Evolutionary conservation across 2,888 invertebrate species (phyloP).

Genomic region (Antitype chi): DNA sequence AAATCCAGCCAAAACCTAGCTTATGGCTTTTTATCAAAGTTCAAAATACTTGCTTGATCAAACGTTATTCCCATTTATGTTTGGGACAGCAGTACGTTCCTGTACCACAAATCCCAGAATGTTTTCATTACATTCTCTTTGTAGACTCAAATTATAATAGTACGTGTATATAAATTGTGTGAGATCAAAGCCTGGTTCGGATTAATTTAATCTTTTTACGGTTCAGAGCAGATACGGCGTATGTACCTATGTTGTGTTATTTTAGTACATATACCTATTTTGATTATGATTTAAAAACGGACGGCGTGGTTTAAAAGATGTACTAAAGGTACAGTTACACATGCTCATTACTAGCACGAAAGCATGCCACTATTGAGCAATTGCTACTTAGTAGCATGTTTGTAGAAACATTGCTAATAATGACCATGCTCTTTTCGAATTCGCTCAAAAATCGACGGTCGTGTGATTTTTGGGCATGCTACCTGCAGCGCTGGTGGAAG

Average conservation of each 20-base stretch:
- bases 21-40: conserved; percentile 27
- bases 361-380: no score
- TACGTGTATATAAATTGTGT: conserved; percentile 61
- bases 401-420: no score
- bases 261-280: conserved; percentile 42
- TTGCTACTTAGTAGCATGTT: no score
- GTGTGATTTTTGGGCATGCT: no score
- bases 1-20: conserved; percentile 19
- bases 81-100: conserved; percentile 49
- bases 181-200: conserved; percentile 68
- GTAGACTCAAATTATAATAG: conserved; percentile 66
- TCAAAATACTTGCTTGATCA: conserved; percentile 47
- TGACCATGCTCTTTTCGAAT: no score
- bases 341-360: no score
- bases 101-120: conserved; percentile 42
- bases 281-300: conserved; percentile 17
- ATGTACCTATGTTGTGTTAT: conserved; percentile 27
- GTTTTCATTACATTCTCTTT: conserved; percentile 62
- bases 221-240: conserved; percentile 52
- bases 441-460: no score
- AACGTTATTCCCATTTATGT: conserved; percentile 47
- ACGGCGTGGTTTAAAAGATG: no score
- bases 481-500: no score
- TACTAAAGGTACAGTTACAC: no score
- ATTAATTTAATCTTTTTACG: conserved; percentile 68